These are phyloP conservation scores for Pentalonia nigronervosa DNA, from an alignment of 1,140 invertebrate genomes.

Conservation along the genomic window DNA sequence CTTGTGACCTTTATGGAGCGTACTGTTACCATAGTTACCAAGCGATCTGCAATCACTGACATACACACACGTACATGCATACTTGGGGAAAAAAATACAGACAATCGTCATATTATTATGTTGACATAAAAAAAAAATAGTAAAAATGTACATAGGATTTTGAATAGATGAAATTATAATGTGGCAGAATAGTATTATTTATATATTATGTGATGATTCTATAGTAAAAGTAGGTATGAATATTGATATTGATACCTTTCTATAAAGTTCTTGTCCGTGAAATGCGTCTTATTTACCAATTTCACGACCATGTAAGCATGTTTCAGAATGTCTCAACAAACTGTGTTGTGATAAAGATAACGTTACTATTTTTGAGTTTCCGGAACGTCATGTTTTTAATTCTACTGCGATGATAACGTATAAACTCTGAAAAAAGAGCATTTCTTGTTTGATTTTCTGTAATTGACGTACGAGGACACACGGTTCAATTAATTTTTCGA, in stretches of 20 bases:
- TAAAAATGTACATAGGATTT: background rate
- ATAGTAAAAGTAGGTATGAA: background rate
- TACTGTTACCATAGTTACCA: slow-evolving; percentile 55
- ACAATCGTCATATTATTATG: slow-evolving; percentile 25
- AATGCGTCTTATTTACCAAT: background rate
- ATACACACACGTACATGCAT: slow-evolving; percentile 1
- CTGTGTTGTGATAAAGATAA: background rate
- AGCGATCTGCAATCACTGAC: slow-evolving; percentile 52
- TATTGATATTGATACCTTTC: background rate
- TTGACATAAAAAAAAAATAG: background rate
- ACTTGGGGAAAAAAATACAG: background rate
- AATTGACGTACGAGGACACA: slow-evolving; percentile 6
- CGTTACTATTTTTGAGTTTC: background rate
- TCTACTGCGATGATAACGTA: background rate
- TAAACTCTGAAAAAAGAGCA: background rate
- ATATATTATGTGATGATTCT: background rate
- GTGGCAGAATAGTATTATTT: background rate
- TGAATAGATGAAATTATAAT: background rate
- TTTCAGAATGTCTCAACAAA: background rate
- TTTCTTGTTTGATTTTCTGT: background rate
- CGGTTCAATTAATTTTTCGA: slow-evolving; percentile 29
- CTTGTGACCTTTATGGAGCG: slow-evolving; percentile 55
- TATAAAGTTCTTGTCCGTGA: background rate
- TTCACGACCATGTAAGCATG: background rate
- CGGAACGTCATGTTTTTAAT: background rate